Evolutionary conservation across 2,797 vertebrate species (phyloP).

Genomic region (Pseudocheirus occidentalis): DNA sequence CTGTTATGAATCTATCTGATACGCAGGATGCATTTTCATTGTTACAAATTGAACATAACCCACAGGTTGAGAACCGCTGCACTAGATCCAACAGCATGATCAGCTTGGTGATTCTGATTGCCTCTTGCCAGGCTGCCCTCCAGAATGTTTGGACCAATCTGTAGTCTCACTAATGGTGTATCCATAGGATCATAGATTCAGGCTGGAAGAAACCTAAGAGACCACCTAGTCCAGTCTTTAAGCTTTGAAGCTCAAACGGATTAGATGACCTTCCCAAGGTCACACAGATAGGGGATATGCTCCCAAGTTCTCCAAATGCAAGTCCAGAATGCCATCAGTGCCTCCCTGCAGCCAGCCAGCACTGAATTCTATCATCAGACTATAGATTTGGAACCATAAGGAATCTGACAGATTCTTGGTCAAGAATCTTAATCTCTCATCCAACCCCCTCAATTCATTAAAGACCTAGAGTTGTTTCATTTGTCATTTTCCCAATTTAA

Average conservation of each 20-base stretch:
- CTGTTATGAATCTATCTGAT: too few relatives aligned
- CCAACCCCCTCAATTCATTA: neutral
- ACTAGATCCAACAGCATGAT: neutral
- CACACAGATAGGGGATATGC: neutral
- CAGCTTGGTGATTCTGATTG: neutral
- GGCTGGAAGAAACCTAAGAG: neutral
- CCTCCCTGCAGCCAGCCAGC: neutral
- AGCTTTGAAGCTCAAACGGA: neutral
- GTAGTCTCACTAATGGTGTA: neutral
- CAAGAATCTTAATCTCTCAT: neutral
- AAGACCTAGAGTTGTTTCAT: neutral
- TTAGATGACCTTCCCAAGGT: neutral
- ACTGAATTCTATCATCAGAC: neutral
- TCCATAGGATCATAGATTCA: neutral
- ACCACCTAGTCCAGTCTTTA: neutral
- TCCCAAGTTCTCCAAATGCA: neutral
- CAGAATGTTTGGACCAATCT: neutral
- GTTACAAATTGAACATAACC: too few relatives aligned
- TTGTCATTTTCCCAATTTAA: neutral
- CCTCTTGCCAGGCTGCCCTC: neutral
- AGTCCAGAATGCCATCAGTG: neutral
- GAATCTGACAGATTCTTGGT: neutral
- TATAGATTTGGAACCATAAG: neutral
- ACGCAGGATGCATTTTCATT: too few relatives aligned
- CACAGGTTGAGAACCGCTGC: too few relatives aligned